phyloP scores from a whole-genome alignment of 2,113 vertebrate species.

The Isichthys henryi region DNA sequence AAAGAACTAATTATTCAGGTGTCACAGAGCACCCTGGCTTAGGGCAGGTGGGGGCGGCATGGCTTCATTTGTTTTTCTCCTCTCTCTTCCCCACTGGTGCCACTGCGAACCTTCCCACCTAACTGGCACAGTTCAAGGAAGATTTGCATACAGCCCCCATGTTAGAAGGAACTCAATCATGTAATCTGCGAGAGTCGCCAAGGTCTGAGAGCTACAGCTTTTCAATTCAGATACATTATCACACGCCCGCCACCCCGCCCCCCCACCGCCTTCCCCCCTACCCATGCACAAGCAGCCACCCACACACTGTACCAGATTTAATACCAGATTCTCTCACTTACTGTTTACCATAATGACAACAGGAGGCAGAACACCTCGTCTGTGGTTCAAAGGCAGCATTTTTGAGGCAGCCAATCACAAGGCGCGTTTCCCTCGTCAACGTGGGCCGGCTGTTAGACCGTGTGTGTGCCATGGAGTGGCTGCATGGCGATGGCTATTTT shows the following conservation, averaged over 20 bases:
- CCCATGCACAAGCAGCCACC: background rate
- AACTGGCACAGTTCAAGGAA: background rate
- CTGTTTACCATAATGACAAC: background rate
- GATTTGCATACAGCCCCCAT: background rate
- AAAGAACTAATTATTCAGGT: background rate
- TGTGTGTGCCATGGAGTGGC: slow-evolving; percentile 15
- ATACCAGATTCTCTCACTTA: background rate
- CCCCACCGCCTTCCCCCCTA: background rate
- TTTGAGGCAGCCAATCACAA: background rate
- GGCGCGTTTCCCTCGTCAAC: background rate
- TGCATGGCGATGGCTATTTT: slow-evolving; percentile 49
- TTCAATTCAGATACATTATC: background rate
- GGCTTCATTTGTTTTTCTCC: background rate
- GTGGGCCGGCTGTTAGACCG: slow-evolving; percentile 16
- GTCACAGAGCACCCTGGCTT: background rate
- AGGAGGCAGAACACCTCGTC: background rate
- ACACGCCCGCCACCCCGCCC: background rate
- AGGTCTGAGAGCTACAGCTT: background rate
- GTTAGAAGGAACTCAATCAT: background rate
- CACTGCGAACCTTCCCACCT: background rate
- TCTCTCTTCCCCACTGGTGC: background rate
- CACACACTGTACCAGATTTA: background rate
- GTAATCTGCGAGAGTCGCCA: background rate
- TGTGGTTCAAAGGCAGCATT: background rate
- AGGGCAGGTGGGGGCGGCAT: background rate